These are phyloP conservation scores for Lepidonotus clava DNA, from an alignment of 2,888 invertebrate species.

Conservation along the genomic window DNA sequence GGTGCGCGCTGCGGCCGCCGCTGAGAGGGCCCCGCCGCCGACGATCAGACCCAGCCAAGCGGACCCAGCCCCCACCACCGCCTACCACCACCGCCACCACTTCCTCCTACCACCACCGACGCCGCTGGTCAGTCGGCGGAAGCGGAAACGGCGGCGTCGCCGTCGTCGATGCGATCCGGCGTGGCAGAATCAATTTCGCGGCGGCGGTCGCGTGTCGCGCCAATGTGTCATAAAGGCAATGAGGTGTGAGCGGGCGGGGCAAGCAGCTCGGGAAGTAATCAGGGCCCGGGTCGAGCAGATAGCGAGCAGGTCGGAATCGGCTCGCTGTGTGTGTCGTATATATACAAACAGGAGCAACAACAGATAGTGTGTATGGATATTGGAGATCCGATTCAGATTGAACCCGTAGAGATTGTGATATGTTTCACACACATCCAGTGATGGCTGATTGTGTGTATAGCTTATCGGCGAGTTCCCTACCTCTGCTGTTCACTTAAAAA, in stretches of 20 bases:
- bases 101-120: not conserved
- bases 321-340: not conserved
- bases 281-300: not conserved
- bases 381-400: too few relatives aligned
- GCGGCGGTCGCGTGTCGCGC: not conserved
- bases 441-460: too few relatives aligned
- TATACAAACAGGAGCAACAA: too few relatives aligned
- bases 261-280: not conserved
- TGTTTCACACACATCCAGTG: too few relatives aligned
- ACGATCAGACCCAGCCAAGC: constrained; percentile 32
- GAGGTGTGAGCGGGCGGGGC: not conserved
- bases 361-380: too few relatives aligned
- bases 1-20: not conserved
- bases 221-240: constrained; percentile 31
- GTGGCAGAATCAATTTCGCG: constrained; percentile 47
- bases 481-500: too few relatives aligned
- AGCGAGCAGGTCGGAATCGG: not conserved
- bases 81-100: not conserved
- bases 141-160: too few relatives aligned
- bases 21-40: not conserved
- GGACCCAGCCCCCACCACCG: not conserved
- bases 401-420: too few relatives aligned
- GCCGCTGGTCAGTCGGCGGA: constrained; percentile 7
- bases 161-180: not conserved
- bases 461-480: too few relatives aligned